Conservation (phyloP, 2,113 vertebrate genomes). For the Rhineura floridana region DNA sequence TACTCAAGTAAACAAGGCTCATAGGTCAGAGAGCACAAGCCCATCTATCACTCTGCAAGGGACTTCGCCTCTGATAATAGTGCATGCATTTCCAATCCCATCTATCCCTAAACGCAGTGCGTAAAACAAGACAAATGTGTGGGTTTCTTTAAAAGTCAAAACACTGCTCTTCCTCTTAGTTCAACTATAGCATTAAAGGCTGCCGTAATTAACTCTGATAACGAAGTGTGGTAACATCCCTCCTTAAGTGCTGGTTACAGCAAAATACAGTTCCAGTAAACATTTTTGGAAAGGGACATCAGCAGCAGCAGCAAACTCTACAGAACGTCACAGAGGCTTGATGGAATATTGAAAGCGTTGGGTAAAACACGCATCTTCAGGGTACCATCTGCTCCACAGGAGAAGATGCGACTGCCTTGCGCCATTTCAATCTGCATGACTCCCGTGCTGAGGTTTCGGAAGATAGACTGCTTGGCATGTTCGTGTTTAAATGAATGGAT, state of each 20-base stretch:
- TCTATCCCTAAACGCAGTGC: slow-evolving; percentile 31
- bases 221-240: slow-evolving; percentile 40
- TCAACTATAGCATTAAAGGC: slow-evolving; percentile 42
- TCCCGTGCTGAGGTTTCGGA: slow-evolving; percentile 95
- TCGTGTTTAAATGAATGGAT: slow-evolving; percentile 96
- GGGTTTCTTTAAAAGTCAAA: background rate
- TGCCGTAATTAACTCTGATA: slow-evolving; percentile 56
- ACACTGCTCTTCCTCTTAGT: background rate
- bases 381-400: slow-evolving; percentile 96
- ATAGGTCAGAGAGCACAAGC: slow-evolving; percentile 42
- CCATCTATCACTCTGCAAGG: background rate
- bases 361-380: slow-evolving; percentile 96
- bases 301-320: slow-evolving; percentile 62
- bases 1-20: slow-evolving; percentile 37
- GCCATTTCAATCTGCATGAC: slow-evolving; percentile 93
- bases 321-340: slow-evolving; percentile 87
- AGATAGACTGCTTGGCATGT: slow-evolving; percentile 97
- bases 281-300: background rate
- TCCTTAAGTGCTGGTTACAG: slow-evolving; percentile 22
- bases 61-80: slow-evolving; percentile 60
- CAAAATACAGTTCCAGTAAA: slow-evolving; percentile 41
- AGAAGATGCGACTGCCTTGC: slow-evolving; percentile 91
- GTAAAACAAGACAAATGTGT: slow-evolving; percentile 14
- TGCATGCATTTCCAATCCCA: slow-evolving; percentile 84
- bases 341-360: slow-evolving; percentile 89